Percentiles rank a stretch among this genome's conserved stretches.
These are phyloP conservation scores for Teleopsis dalmanni DNA, from an alignment of 1,140 invertebrate genomes.

Conservation along the genomic window DNA sequence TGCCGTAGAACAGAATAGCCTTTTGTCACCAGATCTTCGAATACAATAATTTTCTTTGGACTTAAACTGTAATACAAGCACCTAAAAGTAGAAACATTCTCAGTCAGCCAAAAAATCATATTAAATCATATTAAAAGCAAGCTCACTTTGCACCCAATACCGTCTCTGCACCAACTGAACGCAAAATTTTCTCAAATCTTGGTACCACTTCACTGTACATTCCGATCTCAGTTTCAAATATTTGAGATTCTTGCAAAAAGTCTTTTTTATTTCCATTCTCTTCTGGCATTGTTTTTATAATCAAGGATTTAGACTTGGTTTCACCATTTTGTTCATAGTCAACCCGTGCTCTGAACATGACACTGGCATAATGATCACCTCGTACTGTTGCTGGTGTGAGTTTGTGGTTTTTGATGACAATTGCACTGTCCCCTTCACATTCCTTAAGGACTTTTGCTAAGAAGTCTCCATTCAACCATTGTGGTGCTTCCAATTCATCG, in stretches of 20 bases:
- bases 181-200: constrained; percentile 4
- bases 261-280: constrained; percentile 1
- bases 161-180: background rate
- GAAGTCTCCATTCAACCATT: constrained; percentile 6
- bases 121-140: background rate
- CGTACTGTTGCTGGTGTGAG: constrained; percentile 4
- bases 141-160: constrained; percentile 8
- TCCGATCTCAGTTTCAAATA: constrained; percentile 1
- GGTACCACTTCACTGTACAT: constrained; percentile 9
- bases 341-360: constrained; percentile 6
- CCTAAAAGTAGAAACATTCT: too few species aligned
- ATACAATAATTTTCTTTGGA: background rate
- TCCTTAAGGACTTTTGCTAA: background rate
- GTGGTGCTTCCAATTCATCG: constrained; percentile 4
- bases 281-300: constrained; percentile 9
- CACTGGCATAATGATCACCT: constrained; percentile 12
- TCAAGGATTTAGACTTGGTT: constrained; percentile 2
- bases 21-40: constrained; percentile 22
- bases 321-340: background rate
- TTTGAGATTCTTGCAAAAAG: background rate
- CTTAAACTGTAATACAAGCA: background rate
- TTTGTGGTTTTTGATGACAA: background rate
- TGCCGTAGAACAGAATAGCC: constrained; percentile 21
- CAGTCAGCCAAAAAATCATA: background rate
- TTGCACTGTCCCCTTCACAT: background rate